phyloP scores from a whole-genome alignment of 2,113 vertebrate species.

The Dissostichus mawsoni region DNA sequence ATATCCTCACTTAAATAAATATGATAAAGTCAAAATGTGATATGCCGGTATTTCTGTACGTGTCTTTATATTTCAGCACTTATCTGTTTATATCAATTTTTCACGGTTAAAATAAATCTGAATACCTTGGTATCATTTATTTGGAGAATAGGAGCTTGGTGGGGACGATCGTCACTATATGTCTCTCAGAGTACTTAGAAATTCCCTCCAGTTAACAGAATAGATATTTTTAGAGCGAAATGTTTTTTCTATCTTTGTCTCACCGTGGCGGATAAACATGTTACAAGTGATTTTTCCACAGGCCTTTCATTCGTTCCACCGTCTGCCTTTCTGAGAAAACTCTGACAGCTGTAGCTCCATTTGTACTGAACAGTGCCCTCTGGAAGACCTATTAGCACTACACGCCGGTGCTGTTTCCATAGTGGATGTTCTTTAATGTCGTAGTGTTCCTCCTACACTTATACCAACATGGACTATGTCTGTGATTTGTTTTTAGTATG shows the following conservation, averaged over 20 bases:
- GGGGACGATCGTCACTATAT: background rate
- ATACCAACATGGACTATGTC: background rate
- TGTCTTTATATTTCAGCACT: background rate
- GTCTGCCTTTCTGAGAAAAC: slow-evolving; percentile 22
- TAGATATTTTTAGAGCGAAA: slow-evolving; percentile 7
- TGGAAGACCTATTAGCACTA: slow-evolving; percentile 5
- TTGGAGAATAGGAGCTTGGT: background rate
- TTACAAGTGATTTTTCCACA: slow-evolving; percentile 29
- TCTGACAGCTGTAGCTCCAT: background rate
- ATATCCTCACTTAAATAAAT: slow-evolving; percentile 27
- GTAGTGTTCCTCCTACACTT: background rate
- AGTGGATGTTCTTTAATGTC: background rate
- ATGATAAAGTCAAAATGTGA: background rate
- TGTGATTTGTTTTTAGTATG: background rate
- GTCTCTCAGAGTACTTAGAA: background rate
- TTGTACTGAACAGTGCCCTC: slow-evolving; percentile 12
- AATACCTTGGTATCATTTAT: background rate
- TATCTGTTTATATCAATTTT: background rate
- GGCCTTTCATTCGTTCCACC: background rate
- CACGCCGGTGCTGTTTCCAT: background rate
- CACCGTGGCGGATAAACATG: slow-evolving; percentile 6
- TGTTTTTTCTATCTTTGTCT: background rate
- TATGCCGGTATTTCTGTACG: background rate
- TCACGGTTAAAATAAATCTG: background rate
- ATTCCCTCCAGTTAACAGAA: background rate